phyloP scores from a whole-genome alignment of 2,797 vertebrate genomes.

The Sebastes minor region DNA sequence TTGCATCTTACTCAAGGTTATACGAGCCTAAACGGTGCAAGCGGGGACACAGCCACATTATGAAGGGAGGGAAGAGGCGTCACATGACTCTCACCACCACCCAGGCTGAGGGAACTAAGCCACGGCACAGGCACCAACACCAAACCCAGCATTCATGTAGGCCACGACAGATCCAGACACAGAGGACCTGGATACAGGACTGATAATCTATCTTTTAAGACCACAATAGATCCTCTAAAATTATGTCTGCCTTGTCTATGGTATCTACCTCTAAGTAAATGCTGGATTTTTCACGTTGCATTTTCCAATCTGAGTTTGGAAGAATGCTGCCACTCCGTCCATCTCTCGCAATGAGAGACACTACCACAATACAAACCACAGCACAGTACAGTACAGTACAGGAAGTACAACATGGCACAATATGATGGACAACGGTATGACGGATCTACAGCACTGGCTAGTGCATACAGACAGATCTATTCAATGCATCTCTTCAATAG shows the following conservation, averaged over 20 bases:
- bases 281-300: constrained; percentile 56
- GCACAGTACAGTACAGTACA: constrained; percentile 46
- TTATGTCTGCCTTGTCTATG: constrained; percentile 1
- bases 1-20: neutral
- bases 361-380: constrained; percentile 56
- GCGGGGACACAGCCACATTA: constrained; percentile 62
- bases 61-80: constrained; percentile 43
- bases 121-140: constrained; percentile 62
- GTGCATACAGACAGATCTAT: constrained; percentile 70
- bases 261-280: constrained; percentile 30
- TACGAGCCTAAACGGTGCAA: constrained; percentile 42
- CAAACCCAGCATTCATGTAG: constrained; percentile 70
- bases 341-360: constrained; percentile 29
- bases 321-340: constrained; percentile 56
- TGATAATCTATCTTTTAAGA: constrained; percentile 1
- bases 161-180: constrained; percentile 33
- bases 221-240: neutral
- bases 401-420: constrained; percentile 45
- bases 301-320: constrained; percentile 62
- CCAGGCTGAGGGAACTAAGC: constrained; percentile 65
- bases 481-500: constrained; percentile 57
- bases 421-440: constrained; percentile 59
- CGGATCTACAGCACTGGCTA: constrained; percentile 24
- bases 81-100: constrained; percentile 57
- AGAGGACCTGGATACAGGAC: constrained; percentile 13